Evolutionary conservation across 1,140 invertebrate genomes (phyloP), one percentile per base, ranked within the genome.

Genomic region (Drosophila orena): DNA sequence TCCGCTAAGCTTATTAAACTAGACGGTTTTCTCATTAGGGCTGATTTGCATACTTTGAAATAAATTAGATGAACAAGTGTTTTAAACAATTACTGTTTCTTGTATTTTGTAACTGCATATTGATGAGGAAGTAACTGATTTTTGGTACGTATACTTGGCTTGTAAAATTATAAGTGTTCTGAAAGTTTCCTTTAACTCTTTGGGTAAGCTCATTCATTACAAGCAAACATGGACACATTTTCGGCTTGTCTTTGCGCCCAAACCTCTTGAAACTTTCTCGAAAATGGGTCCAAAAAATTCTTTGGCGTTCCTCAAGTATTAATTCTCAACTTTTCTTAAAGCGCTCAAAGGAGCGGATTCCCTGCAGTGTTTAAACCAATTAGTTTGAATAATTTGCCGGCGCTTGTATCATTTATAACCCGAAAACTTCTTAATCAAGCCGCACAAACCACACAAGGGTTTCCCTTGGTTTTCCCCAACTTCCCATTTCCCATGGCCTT

Each of bases 401-500:
- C 38, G 46, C 47, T 72, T 72, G 69, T 72, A 72, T 72, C 69
- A 72, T 72, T 72, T 72, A 72, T 72, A 72, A 72, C 24, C 40
- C 54, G 8, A 72, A 72, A 72, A 72, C 69, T 72, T 60, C 68
- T 70, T 70, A 70, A 57, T 57, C 66, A 70, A 70, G 64, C 69
- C 66, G 47, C 54, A 72, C 47, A 60, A 43, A 60, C 69, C 69
- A 49, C 69, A 71, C 49, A 69, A 40, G n/a, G 68, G 53, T 46
- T 53, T 58, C 20, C 47, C 55, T 7, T 8, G 38, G 65, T 38
- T 15, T 50, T 17, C 46, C 46, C n/a, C 17, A 17, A 34, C 17
- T 58, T 20, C 34, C 34, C 37, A 35, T 53, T 27, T 30, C 17
- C 49, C 11, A 27, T 30, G 50, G 7, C 14, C 38, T 22, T 53